Conservation (phyloP, 2,113 vertebrate species). For the Gadus macrocephalus region DNA sequence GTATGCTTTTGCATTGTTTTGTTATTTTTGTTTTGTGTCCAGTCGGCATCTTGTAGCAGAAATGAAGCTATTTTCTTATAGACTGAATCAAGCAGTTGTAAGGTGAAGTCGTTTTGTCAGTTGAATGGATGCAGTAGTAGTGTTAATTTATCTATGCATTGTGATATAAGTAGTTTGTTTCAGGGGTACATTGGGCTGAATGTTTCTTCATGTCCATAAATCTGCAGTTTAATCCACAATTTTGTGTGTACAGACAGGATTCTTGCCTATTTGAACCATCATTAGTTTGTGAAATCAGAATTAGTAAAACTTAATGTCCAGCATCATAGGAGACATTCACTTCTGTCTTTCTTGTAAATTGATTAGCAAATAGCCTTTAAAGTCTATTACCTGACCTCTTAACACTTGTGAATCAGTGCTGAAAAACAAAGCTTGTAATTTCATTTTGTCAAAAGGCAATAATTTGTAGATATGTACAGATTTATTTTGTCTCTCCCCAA, state of each 20-base stretch:
- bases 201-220: conserved; percentile 63
- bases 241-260: conserved; percentile 34
- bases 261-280: conserved; percentile 25
- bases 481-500: conserved; percentile 47
- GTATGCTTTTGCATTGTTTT: conserved; percentile 38
- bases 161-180: conserved; percentile 80
- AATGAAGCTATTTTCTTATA: conserved; percentile 53
- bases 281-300: conserved; percentile 25
- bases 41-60: conserved; percentile 52
- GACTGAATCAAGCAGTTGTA: conserved; percentile 77
- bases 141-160: conserved; percentile 92
- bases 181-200: conserved; percentile 74
- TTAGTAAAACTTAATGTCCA: conserved; percentile 35
- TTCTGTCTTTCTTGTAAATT: conserved; percentile 64
- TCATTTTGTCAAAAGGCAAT: conserved; percentile 93
- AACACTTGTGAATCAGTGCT: conserved; percentile 75
- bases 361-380: conserved; percentile 75
- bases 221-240: conserved; percentile 16
- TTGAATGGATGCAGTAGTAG: conserved; percentile 83
- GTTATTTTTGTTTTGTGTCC: conserved; percentile 36
- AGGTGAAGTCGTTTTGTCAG: conserved; percentile 51
- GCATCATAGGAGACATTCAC: conserved; percentile 44
- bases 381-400: conserved; percentile 81
- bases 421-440: conserved; percentile 79
- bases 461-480: conserved; percentile 97